phyloP scores from a whole-genome alignment of 2,888 invertebrate species.

The Eupithecia pulchellata region DNA sequence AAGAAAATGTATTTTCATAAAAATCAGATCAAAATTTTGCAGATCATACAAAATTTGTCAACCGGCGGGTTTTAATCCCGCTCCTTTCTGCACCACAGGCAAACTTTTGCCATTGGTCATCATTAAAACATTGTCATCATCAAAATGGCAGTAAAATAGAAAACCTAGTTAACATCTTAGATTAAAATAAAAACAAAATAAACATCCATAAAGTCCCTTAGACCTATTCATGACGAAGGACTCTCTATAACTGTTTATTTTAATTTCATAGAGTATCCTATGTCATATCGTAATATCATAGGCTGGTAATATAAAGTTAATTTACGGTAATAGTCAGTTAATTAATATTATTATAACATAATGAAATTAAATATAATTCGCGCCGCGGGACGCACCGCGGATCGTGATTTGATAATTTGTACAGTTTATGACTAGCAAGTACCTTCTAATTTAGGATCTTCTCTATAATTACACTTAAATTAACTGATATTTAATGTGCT shows the following conservation, averaged over 20 bases:
- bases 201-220: background rate
- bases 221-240: background rate
- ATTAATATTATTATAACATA: conserved; percentile 62
- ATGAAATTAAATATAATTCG: conserved; percentile 61
- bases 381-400: conserved; percentile 67
- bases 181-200: background rate
- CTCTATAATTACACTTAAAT: background rate
- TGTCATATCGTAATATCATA: background rate
- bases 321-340: conserved; percentile 62
- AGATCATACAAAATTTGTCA: no score
- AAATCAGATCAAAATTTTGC: no score
- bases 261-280: conserved; percentile 8
- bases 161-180: no score
- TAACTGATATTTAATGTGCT: background rate
- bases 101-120: no score
- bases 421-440: conserved; percentile 52
- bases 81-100: no score
- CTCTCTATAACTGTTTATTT: background rate
- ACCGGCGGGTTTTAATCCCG: no score
- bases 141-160: no score
- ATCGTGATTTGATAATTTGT: conserved; percentile 67
- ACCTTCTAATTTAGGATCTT: conserved; percentile 58
- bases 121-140: no score
- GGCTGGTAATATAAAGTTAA: conserved; percentile 32
- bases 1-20: background rate